A percentile compares a stretch with the other conserved stretches of the same genome.
phyloP scores from a whole-genome alignment of 2,888 invertebrate species.

The Nasonia oneida region DNA sequence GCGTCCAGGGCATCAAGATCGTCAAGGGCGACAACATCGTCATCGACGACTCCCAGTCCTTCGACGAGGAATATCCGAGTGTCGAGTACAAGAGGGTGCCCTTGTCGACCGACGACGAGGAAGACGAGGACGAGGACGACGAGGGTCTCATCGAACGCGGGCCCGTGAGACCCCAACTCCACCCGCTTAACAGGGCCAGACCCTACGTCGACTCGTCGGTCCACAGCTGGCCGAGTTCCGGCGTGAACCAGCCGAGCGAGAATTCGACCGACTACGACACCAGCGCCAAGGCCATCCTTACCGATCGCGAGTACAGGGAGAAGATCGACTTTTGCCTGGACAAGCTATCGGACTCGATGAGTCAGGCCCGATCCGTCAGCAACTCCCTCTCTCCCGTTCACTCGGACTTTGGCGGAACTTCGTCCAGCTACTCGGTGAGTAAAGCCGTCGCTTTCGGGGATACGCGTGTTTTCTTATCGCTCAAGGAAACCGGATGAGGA shows the following conservation, averaged over 20 bases:
- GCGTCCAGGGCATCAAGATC: conserved; percentile 29
- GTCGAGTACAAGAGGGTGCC: not conserved
- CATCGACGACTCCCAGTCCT: not conserved
- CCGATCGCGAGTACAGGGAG: conserved; percentile 68
- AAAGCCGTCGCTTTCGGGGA: not conserved
- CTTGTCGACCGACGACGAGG: not conserved
- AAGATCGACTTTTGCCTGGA: conserved; percentile 70
- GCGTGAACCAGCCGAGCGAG: not conserved
- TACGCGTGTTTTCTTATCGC: not conserved
- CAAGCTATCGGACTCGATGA: conserved; percentile 64
- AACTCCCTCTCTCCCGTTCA: conserved; percentile 40
- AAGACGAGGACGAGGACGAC: conserved; percentile 48
- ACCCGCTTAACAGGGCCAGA: conserved; percentile 19
- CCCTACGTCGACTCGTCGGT: conserved; percentile 51
- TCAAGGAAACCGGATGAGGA: conserved; percentile 29
- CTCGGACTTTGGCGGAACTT: conserved; percentile 41
- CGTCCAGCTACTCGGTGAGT: conserved; percentile 54
- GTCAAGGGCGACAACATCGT: not conserved
- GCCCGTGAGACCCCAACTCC: conserved; percentile 66
- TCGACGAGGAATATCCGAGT: not conserved
- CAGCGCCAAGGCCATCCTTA: conserved; percentile 67
- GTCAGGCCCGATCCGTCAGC: conserved; percentile 27
- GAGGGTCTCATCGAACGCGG: conserved; percentile 69
- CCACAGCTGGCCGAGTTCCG: not conserved
- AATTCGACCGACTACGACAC: conserved; percentile 66